phyloP scores from a whole-genome alignment of 2,888 invertebrate genomes.

The Napeogenes inachia region DNA sequence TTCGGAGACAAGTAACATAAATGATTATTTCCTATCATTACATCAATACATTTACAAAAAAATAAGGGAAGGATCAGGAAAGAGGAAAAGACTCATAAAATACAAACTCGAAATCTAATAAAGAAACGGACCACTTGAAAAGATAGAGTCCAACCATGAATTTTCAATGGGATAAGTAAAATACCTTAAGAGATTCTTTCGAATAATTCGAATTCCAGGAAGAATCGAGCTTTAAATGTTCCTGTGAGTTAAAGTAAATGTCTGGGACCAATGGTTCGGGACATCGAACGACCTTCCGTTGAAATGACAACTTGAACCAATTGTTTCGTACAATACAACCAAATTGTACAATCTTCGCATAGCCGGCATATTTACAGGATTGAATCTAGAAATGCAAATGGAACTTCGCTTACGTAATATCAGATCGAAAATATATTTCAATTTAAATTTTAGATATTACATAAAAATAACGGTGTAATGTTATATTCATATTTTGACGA shows the following conservation, averaged over 20 bases:
- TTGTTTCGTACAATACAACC: constrained; percentile 54
- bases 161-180: constrained; percentile 38
- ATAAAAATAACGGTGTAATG: too few relatives aligned
- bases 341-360: constrained; percentile 48
- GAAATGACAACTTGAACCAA: constrained; percentile 45
- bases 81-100: constrained; percentile 57
- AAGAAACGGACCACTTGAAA: constrained; percentile 38
- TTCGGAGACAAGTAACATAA: constrained; percentile 4
- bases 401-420: constrained; percentile 23
- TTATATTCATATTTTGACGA: too few relatives aligned
- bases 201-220: constrained; percentile 33
- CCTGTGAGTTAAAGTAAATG: constrained; percentile 35
- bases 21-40: constrained; percentile 48
- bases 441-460: background rate
- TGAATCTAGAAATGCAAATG: constrained; percentile 37
- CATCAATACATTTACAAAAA: constrained; percentile 53
- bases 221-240: constrained; percentile 34
- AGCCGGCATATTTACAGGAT: constrained; percentile 47
- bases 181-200: constrained; percentile 35
- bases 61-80: constrained; percentile 49
- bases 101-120: constrained; percentile 47
- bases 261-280: constrained; percentile 40
- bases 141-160: constrained; percentile 36
- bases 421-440: constrained; percentile 27
- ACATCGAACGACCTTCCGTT: constrained; percentile 35